Evolutionary conservation across 2,797 vertebrate genomes (phyloP), one percentile per base, ranked within the genome.

Genomic region (Ceyx erithaca): DNA sequence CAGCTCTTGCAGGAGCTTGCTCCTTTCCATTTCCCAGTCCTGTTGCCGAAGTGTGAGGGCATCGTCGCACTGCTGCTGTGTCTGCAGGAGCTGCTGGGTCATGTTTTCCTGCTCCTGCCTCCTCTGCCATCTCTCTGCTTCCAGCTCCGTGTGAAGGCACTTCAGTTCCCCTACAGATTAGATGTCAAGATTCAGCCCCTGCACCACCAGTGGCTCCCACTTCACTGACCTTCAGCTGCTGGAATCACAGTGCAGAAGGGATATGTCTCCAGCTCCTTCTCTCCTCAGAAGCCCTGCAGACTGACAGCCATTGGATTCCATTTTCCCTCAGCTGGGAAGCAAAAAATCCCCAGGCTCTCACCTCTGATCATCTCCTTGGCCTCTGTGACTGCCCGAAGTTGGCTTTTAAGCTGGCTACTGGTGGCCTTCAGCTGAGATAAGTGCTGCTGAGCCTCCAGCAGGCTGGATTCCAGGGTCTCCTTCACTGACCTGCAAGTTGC

Each of bases 361-460:
- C 99, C 99, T 55, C 98, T 97, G 54, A 98, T 95, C 7, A 97
- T 97, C 21, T 97, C 96, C 84, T 98, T 99, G 92, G 98, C 96
- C 95, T 98, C 98, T 8, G 75, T 96, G 66, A 98, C 85, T 22
- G 97, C 90, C 28, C 97, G 85, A 46, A 98, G 84, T 62, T 98
- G 98, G 33, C 97, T 94, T 78, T 98, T 96, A 54, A 98, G 96
- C 70, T 99, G 98, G 73, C 94, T 96, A 58, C 87, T 95, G 67
- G 97, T 88, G 48, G 98, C 94, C 89, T 98, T 97, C 26, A 98
- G 64, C 90, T 97, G 94, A 10, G 98, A 98, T 23, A 96, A 87
- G 49, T 93, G 97, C 86, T 98, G 90, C 85, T 98, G 98, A 80
- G 96, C 94, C 49, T 97, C 97, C 91, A 96, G 95, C 57, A 98